A percentile compares a stretch with the other conserved stretches of the same genome.
Conservation (phyloP, 1,140 invertebrate species). For the Procambarus virginalis region DNA sequence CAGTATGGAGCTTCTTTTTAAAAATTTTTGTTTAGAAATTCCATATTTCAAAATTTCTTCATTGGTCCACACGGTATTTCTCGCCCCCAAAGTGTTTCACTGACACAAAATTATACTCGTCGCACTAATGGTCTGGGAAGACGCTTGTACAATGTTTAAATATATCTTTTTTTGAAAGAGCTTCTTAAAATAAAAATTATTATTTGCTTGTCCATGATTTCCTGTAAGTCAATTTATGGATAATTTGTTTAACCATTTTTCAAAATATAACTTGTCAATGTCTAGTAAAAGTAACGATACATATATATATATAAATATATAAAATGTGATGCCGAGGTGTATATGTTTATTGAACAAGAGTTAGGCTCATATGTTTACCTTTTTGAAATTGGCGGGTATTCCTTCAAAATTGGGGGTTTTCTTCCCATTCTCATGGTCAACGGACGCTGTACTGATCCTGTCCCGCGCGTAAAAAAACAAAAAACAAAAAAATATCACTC, state of each 20-base stretch:
- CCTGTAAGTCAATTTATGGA: neutral
- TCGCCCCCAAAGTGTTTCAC: constrained; percentile 52
- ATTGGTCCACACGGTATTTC: constrained; percentile 37
- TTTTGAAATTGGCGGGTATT: neutral
- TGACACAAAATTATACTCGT: constrained; percentile 47
- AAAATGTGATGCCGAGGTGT: neutral
- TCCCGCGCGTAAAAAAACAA: constrained; percentile 56
- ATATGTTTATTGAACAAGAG: constrained; percentile 1
- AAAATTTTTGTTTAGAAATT: too few relatives aligned
- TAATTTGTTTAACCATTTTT: neutral
- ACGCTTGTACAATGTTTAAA: neutral
- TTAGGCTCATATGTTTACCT: neutral
- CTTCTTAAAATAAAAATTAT: neutral
- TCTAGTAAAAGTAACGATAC: neutral
- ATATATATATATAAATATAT: neutral
- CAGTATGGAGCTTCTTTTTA: neutral
- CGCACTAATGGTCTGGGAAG: constrained; percentile 50
- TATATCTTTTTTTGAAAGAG: neutral
- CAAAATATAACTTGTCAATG: neutral
- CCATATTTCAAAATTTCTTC: neutral
- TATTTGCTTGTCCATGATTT: neutral
- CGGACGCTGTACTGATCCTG: constrained; percentile 49
- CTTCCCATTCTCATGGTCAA: constrained; percentile 39
- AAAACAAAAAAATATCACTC: constrained; percentile 28
- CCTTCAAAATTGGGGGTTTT: neutral